A percentile compares a stretch with the other conserved stretches of the same genome.
These are phyloP conservation scores for Drosophila nigricruria DNA, from an alignment of 2,888 invertebrate species.

Conservation along the genomic window DNA sequence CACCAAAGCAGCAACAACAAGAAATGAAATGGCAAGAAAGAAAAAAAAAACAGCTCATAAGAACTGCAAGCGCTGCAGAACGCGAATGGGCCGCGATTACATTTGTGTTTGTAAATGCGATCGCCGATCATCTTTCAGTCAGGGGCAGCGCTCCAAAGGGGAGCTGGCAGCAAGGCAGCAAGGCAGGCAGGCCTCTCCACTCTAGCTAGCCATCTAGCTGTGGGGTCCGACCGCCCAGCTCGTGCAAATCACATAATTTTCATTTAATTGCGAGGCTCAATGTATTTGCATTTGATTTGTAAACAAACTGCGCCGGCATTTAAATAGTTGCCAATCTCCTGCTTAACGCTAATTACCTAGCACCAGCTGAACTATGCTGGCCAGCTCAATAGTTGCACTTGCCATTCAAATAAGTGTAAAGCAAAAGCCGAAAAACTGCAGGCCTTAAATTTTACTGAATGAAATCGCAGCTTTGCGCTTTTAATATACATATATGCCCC, in stretches of 20 bases:
- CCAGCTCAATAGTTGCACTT: constrained; percentile 15
- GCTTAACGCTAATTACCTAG: constrained; percentile 8
- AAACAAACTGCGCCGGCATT: constrained; percentile 38
- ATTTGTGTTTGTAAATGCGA: constrained; percentile 74
- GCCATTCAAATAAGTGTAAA: neutral
- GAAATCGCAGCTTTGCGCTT: constrained; percentile 59
- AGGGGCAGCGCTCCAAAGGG: constrained; percentile 11
- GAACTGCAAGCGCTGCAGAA: constrained; percentile 70
- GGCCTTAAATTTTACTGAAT: constrained; percentile 56
- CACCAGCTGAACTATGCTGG: constrained; percentile 16
- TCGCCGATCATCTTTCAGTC: constrained; percentile 76
- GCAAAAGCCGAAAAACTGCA: constrained; percentile 29
- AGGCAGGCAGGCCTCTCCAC: neutral
- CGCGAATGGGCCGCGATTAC: constrained; percentile 53
- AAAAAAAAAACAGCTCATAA: constrained; percentile 7
- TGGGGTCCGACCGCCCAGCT: constrained; percentile 72
- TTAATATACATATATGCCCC: constrained; percentile 9
- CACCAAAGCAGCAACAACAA: constrained; percentile 74
- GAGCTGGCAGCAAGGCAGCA: neutral
- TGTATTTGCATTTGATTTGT: constrained; percentile 60
- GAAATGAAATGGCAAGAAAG: constrained; percentile 5
- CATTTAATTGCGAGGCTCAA: constrained; percentile 59
- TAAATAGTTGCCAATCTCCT: neutral
- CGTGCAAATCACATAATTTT: constrained; percentile 48
- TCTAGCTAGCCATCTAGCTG: constrained; percentile 37